Percentiles rank a stretch among this genome's conserved stretches.
Evolutionary conservation across 2,113 vertebrate genomes (phyloP).

Genomic region (Notarius lentiginosus): DNA sequence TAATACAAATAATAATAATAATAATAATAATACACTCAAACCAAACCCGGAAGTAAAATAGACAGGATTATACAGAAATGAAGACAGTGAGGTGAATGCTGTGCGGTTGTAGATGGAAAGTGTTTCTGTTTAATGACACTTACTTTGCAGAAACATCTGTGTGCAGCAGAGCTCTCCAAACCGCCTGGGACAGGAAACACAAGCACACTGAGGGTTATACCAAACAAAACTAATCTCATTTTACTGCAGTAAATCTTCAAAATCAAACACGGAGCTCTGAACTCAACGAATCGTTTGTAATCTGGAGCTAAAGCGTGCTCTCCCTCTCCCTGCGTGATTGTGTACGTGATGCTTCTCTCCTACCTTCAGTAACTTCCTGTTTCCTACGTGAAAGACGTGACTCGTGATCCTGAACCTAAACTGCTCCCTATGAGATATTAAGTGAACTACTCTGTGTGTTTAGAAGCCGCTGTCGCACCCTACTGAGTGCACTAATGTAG

Average conservation of each 20-base stretch:
- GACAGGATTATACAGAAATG: background rate
- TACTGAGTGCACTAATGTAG: background rate
- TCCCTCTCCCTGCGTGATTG: background rate
- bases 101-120: background rate
- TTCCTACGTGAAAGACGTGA: slow-evolving; percentile 62
- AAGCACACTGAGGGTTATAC: background rate
- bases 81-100: background rate
- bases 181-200: slow-evolving; percentile 33
- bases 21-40: background rate
- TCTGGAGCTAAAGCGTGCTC: too few species aligned
- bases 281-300: background rate
- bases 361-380: slow-evolving; percentile 54
- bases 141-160: slow-evolving; percentile 84
- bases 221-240: slow-evolving; percentile 35
- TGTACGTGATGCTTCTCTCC: too few species aligned
- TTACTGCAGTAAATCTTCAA: background rate
- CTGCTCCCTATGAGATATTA: background rate
- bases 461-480: too few species aligned
- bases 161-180: slow-evolving; percentile 56
- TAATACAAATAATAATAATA: too few species aligned
- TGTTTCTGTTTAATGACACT: slow-evolving; percentile 29
- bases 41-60: background rate
- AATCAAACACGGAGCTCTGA: background rate
- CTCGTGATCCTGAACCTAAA: background rate
- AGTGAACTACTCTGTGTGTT: background rate